Evolutionary conservation across 2,888 invertebrate species (phyloP).

Genomic region (Zaprionus lineosus): DNA sequence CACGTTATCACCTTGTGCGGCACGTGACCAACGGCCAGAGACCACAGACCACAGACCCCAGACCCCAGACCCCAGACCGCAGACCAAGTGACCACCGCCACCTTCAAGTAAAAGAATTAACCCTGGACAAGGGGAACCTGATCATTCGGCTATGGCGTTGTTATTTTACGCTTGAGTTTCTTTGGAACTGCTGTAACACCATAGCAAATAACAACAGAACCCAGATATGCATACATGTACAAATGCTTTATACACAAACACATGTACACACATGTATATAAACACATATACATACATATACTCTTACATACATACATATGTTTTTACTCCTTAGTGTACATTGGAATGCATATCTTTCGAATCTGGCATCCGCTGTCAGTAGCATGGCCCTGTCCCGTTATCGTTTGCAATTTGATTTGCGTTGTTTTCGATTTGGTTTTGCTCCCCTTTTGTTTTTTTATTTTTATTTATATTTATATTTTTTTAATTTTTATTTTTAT

Average conservation of each 20-base stretch:
- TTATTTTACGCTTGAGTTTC: conserved; percentile 35
- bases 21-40: conserved; percentile 44
- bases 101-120: conserved; percentile 12
- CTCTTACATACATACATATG: background rate
- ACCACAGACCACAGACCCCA: conserved; percentile 16
- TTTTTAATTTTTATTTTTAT: background rate
- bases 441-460: background rate
- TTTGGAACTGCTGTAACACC: conserved; percentile 30
- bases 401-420: conserved; percentile 57
- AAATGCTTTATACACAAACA: background rate
- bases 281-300: too few species aligned
- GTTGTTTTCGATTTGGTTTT: conserved; percentile 35
- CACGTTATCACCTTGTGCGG: conserved; percentile 50
- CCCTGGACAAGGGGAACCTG: conserved; percentile 25
- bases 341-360: conserved; percentile 32
- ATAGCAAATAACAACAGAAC: conserved; percentile 22
- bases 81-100: conserved; percentile 1
- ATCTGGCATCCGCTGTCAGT: conserved; percentile 45
- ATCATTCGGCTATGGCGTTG: conserved; percentile 42
- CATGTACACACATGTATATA: background rate
- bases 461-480: background rate
- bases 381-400: conserved; percentile 29
- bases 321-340: conserved; percentile 6
- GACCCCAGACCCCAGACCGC: too few species aligned
- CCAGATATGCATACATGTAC: background rate